phyloP scores from a whole-genome alignment of 37 sponge, comb jelly and placozoan genomes.

The Hormiphora californensis region DNA sequence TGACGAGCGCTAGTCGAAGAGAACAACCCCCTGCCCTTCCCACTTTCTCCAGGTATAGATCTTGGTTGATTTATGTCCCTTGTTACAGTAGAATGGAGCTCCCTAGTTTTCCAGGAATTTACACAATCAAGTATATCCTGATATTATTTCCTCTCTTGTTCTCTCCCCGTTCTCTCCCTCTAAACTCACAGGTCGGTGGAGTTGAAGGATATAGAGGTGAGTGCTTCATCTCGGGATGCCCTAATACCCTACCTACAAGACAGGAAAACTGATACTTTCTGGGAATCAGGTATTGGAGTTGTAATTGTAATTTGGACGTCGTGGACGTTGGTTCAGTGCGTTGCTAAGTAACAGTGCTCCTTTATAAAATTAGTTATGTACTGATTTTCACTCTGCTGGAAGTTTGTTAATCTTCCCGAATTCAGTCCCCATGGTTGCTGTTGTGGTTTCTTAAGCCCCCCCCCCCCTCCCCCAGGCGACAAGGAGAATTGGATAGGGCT shows the following conservation, averaged over 20 bases:
- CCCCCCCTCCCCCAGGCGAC: slow-evolving; percentile 25
- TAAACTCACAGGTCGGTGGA: neutral
- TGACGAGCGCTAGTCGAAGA: slow-evolving; percentile 61
- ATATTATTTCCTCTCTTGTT: neutral
- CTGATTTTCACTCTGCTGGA: no score
- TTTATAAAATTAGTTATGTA: no score
- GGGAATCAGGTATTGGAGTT: slow-evolving; percentile 70
- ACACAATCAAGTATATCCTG: no score
- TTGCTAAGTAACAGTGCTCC: no score
- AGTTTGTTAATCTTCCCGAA: no score
- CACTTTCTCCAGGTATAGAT: neutral
- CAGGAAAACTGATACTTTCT: slow-evolving; percentile 92
- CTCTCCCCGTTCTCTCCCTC: neutral
- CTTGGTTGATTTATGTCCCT: no score
- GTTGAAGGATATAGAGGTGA: slow-evolving; percentile 18
- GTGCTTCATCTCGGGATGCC: neutral
- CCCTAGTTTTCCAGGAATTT: no score
- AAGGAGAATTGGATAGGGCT: slow-evolving; percentile 33
- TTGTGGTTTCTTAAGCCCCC: no score
- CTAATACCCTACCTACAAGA: slow-evolving; percentile 73
- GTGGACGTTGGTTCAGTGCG: neutral
- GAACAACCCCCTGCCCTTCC: neutral
- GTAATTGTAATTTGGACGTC: neutral
- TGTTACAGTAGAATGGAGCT: no score
- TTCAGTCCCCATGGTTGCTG: no score